Evolutionary conservation across 2,888 invertebrate species (phyloP).

Genomic region (Corbicula japonica): DNA sequence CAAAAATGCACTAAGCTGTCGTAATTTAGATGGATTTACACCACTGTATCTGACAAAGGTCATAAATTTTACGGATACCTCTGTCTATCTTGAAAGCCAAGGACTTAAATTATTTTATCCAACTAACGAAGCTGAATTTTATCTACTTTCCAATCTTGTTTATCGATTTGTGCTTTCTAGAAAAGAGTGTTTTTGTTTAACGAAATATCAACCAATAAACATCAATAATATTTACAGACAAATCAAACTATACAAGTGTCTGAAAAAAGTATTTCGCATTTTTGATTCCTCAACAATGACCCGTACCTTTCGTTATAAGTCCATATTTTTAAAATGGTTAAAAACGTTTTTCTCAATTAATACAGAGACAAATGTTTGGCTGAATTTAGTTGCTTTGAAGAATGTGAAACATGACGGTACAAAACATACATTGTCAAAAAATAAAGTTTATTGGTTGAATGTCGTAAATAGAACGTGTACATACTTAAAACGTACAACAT

Average conservation of each 20-base stretch:
- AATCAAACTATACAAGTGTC: not conserved
- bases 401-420: not conserved
- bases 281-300: not conserved
- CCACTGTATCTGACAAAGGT: not conserved
- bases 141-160: not conserved
- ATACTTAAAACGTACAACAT: not conserved
- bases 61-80: not conserved
- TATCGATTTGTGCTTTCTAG: not conserved
- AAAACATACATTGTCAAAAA: not conserved
- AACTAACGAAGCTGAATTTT: not conserved
- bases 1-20: slow-evolving; percentile 1
- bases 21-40: not conserved
- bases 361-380: too few species aligned
- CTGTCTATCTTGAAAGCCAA: not conserved
- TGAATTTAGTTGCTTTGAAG: not conserved
- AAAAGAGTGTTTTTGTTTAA: too few species aligned
- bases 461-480: not conserved
- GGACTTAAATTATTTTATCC: not conserved
- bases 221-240: not conserved
- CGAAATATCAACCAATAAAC: too few species aligned
- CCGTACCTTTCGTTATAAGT: not conserved
- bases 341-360: not conserved
- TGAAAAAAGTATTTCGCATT: not conserved
- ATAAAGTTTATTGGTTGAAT: not conserved
- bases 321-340: not conserved